Evolutionary conservation across 2,797 vertebrate genomes (phyloP).

Genomic region (Coregonus ussuriensis): DNA sequence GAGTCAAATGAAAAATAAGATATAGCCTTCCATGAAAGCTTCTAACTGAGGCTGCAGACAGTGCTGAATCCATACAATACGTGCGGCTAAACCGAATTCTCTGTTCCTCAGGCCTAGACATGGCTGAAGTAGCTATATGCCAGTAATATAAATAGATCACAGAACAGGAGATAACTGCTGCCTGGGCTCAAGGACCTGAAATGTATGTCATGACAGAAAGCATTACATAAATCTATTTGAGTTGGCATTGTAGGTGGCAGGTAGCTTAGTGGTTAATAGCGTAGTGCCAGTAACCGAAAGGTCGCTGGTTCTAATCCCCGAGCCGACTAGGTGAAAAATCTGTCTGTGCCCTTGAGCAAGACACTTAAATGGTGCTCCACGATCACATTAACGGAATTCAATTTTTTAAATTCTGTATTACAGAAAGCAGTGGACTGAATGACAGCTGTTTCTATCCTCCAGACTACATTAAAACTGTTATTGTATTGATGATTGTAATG

Average conservation of each 20-base stretch:
- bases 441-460: background rate
- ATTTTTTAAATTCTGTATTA: slow-evolving; percentile 7
- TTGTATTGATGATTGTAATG: background rate
- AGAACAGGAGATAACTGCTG: background rate
- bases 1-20: background rate
- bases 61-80: background rate
- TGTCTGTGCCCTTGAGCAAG: too few species aligned
- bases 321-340: too few species aligned
- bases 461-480: background rate
- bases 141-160: slow-evolving; percentile 24
- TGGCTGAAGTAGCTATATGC: background rate
- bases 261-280: too few species aligned
- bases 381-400: slow-evolving; percentile 16
- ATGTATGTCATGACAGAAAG: slow-evolving; percentile 26
- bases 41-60: background rate
- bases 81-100: background rate
- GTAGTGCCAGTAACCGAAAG: too few species aligned
- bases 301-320: too few species aligned
- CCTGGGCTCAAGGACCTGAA: slow-evolving; percentile 18
- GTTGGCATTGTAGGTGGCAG: slow-evolving; percentile 17
- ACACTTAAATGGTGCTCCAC: background rate
- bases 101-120: slow-evolving; percentile 19
- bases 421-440: background rate
- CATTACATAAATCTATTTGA: slow-evolving; percentile 25
- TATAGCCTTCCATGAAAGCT: background rate